Base-by-base conservation (phyloP, 2,888 invertebrate species). In the Nomada flava region DNA sequence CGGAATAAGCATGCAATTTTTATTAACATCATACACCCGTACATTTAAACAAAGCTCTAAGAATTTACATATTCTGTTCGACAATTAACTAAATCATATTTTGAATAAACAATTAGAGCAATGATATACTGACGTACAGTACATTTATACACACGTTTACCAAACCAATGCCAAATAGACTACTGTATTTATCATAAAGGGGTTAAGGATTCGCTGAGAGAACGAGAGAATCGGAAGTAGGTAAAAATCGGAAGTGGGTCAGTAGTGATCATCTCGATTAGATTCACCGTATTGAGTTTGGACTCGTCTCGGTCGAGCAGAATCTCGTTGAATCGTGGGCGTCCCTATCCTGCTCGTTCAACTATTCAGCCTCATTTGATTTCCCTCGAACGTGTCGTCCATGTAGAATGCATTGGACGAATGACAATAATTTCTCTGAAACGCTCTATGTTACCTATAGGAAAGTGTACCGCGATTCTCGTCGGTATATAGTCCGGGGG, bases 241-340 rank as follows among this genome's bases (percentile, higher is more conserved):
- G 26, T 2, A 55, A 52, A 60, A 74, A 74, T 65, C 78, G 87
- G 76, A 86, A 88, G 79, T 86, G 81, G 89, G 84, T 87, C 89
- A 88, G 78, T 81, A 84, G 77, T 83, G 88, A 89, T 90, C 88
- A 87, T 88, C 85, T 82, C 88, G 85, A 89, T 90, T 91, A 90
- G 84, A 89, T 85, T 84, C 86, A 73, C 82, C 69, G 80, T 85
- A 89, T 86, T 87, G 86, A 86, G 77, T 90, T 85, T 72, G 85
- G 80, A 86, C 82, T 87, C 84, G 85, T 83, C 76, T 77, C 81
- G 79, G 68, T 75, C 62, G 71, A 71, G 72, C 64, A 76, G 74
- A 80, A 77, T 68, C 81, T 78, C 72, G 68, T 65, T 78, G 79
- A 78, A 82, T 64, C 84, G 79, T 73, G 70, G 64, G 29, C 60